These are phyloP conservation scores for Crambe crambe DNA, from an alignment of 37 sponge, comb jelly and placozoan genomes.

Conservation along the genomic window DNA sequence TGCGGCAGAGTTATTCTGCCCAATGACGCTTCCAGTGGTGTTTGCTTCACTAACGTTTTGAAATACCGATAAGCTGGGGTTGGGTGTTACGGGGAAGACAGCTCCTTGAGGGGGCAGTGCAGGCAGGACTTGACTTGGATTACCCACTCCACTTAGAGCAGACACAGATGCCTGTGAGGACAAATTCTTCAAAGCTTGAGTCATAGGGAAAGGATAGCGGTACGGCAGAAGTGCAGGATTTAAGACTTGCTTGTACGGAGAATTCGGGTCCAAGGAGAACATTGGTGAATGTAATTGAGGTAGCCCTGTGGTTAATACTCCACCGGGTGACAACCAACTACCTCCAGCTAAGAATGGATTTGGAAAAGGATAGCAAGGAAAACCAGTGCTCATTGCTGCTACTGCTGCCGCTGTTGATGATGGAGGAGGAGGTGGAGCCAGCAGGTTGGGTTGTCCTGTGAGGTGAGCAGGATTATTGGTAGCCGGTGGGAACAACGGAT, in stretches of 20 bases:
- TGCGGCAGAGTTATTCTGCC: background rate
- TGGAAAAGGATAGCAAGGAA: background rate
- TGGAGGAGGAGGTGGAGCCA: background rate
- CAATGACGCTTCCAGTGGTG: background rate
- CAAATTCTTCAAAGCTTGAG: conserved; percentile 10
- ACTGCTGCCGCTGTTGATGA: background rate
- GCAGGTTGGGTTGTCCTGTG: background rate
- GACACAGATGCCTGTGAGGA: conserved; percentile 4
- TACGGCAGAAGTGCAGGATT: conserved; percentile 1
- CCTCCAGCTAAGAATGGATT: conserved; percentile 16
- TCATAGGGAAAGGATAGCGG: conserved; percentile 16
- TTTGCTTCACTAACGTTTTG: background rate
- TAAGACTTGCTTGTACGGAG: conserved; percentile 6
- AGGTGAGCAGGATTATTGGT: background rate
- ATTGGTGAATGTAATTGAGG: background rate
- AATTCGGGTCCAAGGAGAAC: conserved; percentile 2
- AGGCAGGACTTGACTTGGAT: background rate
- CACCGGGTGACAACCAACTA: conserved; percentile 5
- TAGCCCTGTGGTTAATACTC: conserved; percentile 6
- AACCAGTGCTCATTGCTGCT: background rate
- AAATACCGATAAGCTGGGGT: conserved; percentile 7
- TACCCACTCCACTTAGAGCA: background rate
- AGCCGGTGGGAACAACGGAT: too few relatives aligned
- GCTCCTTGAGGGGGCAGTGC: background rate
- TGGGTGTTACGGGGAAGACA: background rate